These are phyloP conservation scores for Ictalurus punctatus DNA, from an alignment of 2,113 vertebrate genomes.

Conservation along the genomic window DNA sequence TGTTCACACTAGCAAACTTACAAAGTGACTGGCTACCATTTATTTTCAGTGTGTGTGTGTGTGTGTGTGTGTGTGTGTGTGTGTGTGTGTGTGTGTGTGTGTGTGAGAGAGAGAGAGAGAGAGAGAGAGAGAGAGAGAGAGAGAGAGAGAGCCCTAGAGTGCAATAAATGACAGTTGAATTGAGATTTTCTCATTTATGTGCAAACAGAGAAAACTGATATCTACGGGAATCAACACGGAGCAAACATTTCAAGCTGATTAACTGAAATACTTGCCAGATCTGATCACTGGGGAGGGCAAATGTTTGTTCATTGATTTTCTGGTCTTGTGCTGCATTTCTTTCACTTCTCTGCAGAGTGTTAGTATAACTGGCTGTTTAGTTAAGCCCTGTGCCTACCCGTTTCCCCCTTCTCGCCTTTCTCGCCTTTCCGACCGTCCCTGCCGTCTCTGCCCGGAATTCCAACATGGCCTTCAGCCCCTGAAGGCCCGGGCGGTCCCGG, in stretches of 20 bases:
- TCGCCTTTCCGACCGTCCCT: constrained; percentile 95
- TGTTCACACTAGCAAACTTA: background rate
- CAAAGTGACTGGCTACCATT: background rate
- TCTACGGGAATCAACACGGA: background rate
- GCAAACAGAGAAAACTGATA: background rate
- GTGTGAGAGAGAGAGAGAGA: no score
- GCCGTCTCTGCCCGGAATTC: constrained; percentile 94
- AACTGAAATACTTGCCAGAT: background rate
- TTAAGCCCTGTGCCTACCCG: constrained; percentile 76
- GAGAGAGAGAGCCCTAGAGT: no score
- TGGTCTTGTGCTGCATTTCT: background rate
- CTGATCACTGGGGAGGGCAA: background rate
- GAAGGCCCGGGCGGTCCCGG: constrained; percentile 79
- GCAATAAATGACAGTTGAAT: background rate
- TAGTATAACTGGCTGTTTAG: background rate
- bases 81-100: no score
- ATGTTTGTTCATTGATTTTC: background rate
- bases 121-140: no score
- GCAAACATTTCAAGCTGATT: background rate
- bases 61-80: no score
- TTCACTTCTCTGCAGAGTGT: background rate
- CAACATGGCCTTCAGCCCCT: constrained; percentile 85
- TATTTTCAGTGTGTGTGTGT: no score
- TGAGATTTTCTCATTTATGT: background rate
- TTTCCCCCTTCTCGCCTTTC: constrained; percentile 88